phyloP scores from a whole-genome alignment of 2,888 invertebrate species.

The Stenichneumon culpator region DNA sequence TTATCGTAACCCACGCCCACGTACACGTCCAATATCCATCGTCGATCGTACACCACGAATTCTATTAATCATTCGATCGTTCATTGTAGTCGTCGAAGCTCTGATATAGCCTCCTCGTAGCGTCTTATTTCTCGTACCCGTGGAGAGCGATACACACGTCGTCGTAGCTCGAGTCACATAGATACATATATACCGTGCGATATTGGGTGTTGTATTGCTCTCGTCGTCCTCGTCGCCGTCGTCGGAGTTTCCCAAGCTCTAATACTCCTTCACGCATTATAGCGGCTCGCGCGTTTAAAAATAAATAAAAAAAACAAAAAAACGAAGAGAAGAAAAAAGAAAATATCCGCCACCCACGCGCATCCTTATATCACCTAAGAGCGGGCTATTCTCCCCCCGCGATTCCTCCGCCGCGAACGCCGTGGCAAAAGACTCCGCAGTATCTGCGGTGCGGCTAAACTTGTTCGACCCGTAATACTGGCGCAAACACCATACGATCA shows the following conservation, averaged over 20 bases:
- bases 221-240: constrained; percentile 40
- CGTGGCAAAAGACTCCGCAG: constrained; percentile 27
- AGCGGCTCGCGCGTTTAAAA: constrained; percentile 57
- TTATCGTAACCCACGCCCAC: constrained; percentile 69
- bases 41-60: constrained; percentile 66
- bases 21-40: constrained; percentile 61
- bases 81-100: constrained; percentile 47
- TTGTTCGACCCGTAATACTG: constrained; percentile 70
- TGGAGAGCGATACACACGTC: constrained; percentile 16
- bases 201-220: constrained; percentile 41
- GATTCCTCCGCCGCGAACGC: constrained; percentile 36
- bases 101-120: constrained; percentile 34
- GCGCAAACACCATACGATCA: constrained; percentile 64
- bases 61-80: constrained; percentile 69
- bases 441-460: constrained; percentile 72
- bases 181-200: background rate
- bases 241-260: constrained; percentile 65
- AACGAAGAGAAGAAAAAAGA: constrained; percentile 16
- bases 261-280: constrained; percentile 68
- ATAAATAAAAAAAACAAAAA: constrained; percentile 29
- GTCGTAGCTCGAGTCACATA: constrained; percentile 55
- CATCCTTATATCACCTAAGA: constrained; percentile 80
- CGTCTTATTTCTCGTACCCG: constrained; percentile 50
- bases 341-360: constrained; percentile 77
- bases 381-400: constrained; percentile 70